A percentile compares a stretch with the other conserved stretches of the same genome.
phyloP scores from a whole-genome alignment of 2,113 vertebrate species.

The Erythrocebus patas region DNA sequence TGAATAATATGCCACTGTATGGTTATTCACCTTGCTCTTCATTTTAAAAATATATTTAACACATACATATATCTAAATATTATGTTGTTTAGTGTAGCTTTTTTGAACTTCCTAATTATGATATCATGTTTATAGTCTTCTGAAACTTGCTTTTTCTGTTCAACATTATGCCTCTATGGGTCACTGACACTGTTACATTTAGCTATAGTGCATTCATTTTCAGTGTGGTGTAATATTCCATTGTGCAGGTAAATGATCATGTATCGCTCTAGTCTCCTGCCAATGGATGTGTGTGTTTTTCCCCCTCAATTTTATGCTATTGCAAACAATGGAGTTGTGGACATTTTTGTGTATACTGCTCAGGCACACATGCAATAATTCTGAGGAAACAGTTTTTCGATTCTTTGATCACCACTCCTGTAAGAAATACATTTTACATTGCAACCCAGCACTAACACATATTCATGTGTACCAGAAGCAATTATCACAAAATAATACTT shows the following conservation, averaged over 20 bases:
- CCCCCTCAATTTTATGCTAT: background rate
- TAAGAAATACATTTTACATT: background rate
- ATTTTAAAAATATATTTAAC: background rate
- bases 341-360: background rate
- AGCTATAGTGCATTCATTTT: background rate
- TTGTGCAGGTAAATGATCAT: background rate
- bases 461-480: background rate
- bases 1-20: background rate
- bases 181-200: background rate
- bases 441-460: background rate
- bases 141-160: background rate
- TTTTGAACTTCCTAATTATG: background rate
- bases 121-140: background rate
- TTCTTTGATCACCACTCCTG: background rate
- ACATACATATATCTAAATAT: background rate
- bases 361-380: background rate
- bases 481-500: background rate
- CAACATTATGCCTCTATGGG: background rate
- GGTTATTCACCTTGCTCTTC: background rate
- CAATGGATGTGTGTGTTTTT: background rate
- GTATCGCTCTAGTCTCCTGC: background rate
- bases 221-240: background rate
- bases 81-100: background rate
- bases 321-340: background rate
- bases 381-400: background rate